Percentiles rank a stretch among this genome's conserved stretches.
Conservation (phyloP, 2,888 invertebrate species). For the Aelia acuminata region DNA sequence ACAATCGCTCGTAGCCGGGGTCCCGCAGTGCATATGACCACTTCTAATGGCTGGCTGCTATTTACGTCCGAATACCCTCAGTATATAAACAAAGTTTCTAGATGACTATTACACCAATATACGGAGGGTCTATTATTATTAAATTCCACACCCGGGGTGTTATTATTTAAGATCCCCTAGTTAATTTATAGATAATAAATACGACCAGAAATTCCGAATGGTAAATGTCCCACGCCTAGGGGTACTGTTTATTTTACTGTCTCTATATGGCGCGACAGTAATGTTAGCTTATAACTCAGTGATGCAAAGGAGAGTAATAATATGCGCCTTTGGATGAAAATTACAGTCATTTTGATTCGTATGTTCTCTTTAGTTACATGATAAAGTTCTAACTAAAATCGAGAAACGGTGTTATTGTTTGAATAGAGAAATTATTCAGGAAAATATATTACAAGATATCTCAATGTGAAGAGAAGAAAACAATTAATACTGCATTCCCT, state of each 20-base stretch:
- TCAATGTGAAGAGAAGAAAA: too few relatives aligned
- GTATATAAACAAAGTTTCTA: slow-evolving; percentile 36
- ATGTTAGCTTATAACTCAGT: neutral
- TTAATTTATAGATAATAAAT: slow-evolving; percentile 45
- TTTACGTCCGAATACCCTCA: slow-evolving; percentile 46
- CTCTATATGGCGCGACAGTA: neutral
- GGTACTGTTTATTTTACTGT: neutral
- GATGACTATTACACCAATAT: neutral
- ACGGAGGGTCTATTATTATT: slow-evolving; percentile 33
- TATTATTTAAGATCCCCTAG: slow-evolving; percentile 14
- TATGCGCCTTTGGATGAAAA: neutral
- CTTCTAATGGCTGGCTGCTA: neutral
- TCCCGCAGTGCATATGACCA: slow-evolving; percentile 51
- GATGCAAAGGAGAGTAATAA: neutral
- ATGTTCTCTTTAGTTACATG: too few relatives aligned
- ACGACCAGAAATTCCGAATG: slow-evolving; percentile 17
- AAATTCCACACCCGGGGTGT: slow-evolving; percentile 30
- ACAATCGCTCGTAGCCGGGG: neutral
- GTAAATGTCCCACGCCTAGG: neutral
- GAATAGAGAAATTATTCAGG: too few relatives aligned
- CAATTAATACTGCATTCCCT: too few relatives aligned
- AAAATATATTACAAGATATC: too few relatives aligned
- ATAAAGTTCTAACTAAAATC: too few relatives aligned
- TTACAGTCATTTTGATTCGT: neutral
- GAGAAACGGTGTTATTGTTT: too few relatives aligned